Evolutionary conservation across 2,113 vertebrate genomes (phyloP).

Genomic region (Thamnophis sirtalis): DNA sequence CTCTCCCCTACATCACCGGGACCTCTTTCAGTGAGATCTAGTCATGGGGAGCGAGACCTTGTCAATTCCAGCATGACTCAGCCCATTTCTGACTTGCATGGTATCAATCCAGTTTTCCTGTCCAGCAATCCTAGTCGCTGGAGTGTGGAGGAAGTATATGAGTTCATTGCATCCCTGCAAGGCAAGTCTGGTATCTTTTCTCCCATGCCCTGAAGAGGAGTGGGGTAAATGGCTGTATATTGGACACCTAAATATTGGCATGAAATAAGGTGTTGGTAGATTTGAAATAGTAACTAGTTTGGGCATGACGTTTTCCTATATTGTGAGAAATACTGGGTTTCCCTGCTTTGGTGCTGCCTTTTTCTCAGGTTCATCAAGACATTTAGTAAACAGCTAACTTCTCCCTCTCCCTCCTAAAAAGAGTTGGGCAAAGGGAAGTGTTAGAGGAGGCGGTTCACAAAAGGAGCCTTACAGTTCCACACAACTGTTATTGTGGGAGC

Average conservation of each 20-base stretch:
- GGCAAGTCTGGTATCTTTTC: slow-evolving; percentile 66
- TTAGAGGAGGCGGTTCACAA: background rate
- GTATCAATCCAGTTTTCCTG: slow-evolving; percentile 83
- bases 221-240: background rate
- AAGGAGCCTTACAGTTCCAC: background rate
- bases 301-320: background rate
- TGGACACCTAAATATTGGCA: background rate
- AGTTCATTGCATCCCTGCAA: slow-evolving; percentile 95
- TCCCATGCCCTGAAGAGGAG: background rate
- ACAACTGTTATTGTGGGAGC: background rate
- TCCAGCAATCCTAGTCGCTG: slow-evolving; percentile 88
- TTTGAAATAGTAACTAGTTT: background rate
- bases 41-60: slow-evolving; percentile 78
- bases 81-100: slow-evolving; percentile 77
- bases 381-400: background rate
- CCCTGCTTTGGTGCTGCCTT: background rate
- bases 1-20: slow-evolving; percentile 86
- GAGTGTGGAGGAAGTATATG: slow-evolving; percentile 93
- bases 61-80: slow-evolving; percentile 73
- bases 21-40: slow-evolving; percentile 80
- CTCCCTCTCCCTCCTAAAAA: background rate
- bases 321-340: background rate
- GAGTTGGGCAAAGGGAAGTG: background rate
- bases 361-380: background rate
- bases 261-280: background rate